phyloP scores from a whole-genome alignment of 2,797 vertebrate species.

The Scolopax rusticola region DNA sequence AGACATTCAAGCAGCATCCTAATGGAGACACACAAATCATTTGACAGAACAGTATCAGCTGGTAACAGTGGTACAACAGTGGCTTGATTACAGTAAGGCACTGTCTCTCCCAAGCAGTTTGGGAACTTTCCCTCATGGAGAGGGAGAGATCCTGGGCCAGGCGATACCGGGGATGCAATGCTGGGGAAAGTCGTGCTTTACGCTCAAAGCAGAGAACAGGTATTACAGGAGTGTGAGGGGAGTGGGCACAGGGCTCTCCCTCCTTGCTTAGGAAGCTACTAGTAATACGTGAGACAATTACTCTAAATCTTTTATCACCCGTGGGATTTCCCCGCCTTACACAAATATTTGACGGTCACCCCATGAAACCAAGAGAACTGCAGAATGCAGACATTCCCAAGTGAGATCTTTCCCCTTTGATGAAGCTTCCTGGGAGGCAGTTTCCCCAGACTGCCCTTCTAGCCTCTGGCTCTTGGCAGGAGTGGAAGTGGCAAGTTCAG shows the following conservation, averaged over 20 bases:
- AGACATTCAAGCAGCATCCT: neutral
- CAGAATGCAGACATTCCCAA: neutral
- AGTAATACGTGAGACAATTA: neutral
- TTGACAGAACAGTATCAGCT: neutral
- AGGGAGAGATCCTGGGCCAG: neutral
- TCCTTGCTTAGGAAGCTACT: neutral
- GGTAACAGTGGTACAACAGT: neutral
- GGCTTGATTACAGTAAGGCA: neutral
- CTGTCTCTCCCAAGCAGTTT: neutral
- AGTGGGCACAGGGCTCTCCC: rapidly evolving
- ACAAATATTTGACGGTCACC: neutral
- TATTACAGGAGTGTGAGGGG: neutral
- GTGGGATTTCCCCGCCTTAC: rapidly evolving
- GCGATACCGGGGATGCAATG: rapidly evolving
- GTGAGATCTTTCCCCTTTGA: neutral
- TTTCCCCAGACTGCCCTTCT: neutral
- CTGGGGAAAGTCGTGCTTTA: neutral
- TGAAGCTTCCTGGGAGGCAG: neutral
- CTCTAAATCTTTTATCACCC: neutral
- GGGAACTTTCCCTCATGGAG: neutral
- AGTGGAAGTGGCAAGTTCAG: neutral
- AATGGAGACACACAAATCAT: neutral
- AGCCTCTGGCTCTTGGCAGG: neutral
- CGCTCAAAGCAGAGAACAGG: neutral
- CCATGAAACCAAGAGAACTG: neutral